Evolutionary conservation across 2,888 invertebrate genomes (phyloP).

Genomic region (Andrena bicolor): DNA sequence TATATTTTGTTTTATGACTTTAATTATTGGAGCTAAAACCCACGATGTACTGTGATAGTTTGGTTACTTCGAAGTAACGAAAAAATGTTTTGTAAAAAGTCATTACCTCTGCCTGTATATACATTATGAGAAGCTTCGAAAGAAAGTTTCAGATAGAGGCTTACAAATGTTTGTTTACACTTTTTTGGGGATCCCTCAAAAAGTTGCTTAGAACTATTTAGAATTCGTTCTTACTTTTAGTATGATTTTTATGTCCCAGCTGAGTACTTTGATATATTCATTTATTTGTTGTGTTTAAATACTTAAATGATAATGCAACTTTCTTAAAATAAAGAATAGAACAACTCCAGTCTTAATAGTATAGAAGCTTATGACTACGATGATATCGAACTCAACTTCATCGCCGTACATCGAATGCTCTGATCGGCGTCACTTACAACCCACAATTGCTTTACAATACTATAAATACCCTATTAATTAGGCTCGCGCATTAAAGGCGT

Average conservation of each 20-base stretch:
- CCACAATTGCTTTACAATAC: slow-evolving; percentile 4
- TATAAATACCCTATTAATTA: slow-evolving; percentile 33
- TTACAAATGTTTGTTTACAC: slow-evolving; percentile 27
- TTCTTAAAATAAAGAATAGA: slow-evolving; percentile 28
- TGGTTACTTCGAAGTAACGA: too few relatives aligned
- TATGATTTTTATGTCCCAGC: slow-evolving; percentile 22
- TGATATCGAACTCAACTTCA: slow-evolving; percentile 22
- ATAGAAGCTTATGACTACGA: slow-evolving; percentile 8
- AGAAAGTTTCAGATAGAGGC: not conserved
- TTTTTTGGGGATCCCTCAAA: not conserved
- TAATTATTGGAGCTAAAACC: too few relatives aligned
- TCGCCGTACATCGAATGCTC: slow-evolving; percentile 25
- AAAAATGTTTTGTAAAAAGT: too few relatives aligned
- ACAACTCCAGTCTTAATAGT: slow-evolving; percentile 44
- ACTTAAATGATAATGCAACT: slow-evolving; percentile 14
- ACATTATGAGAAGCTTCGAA: slow-evolving; percentile 2
- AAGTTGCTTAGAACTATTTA: slow-evolving; percentile 11
- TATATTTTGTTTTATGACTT: too few relatives aligned
- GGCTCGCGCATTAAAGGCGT: slow-evolving; percentile 42
- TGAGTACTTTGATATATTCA: slow-evolving; percentile 32
- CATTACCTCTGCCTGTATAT: too few relatives aligned
- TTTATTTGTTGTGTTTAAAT: slow-evolving; percentile 12
- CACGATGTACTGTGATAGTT: too few relatives aligned
- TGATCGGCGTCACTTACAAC: slow-evolving; percentile 17
- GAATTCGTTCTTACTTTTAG: slow-evolving; percentile 20